Base-by-base conservation (phyloP, 1,140 invertebrate genomes). In the Drosophila pachea region DNA sequence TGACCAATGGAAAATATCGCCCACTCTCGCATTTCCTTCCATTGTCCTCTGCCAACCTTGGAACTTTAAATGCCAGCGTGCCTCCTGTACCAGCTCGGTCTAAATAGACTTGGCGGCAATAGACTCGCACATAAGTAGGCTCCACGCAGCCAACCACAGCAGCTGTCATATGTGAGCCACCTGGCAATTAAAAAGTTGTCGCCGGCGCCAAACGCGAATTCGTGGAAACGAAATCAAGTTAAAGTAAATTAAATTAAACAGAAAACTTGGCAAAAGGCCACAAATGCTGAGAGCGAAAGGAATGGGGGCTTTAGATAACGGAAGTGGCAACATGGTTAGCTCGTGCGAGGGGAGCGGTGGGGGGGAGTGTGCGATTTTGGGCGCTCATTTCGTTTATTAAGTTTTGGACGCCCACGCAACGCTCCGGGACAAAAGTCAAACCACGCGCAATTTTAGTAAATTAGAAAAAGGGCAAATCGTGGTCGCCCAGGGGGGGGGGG, bases 121-220 rank as follows among this genome's bases (percentile, higher is more conserved):
- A 38, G 33, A 6, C 35, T 11, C 7, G 7, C 48, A 53, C 29
- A 9, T 32, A 43, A 42, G 31, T 7, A 50, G 4, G 48, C 29
- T n/a, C 31, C 48, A 22, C 22, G 31, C 6, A 32, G 16, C 8
- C 11, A 55, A 31, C 29, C 53, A 47, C 36, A 22, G 33, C 31
- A 40, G 35, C 35, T 50, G 38, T 49, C 62, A 58, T 53, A 76
- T 76, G 72, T 70, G 54, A 49, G 31, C 58, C 64, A 65, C 65
- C 66, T 70, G 78, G 78, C 72, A 83, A 83, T 83, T 83, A 83
- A 83, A 83, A 83, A 83, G 78, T 83, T 83, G 61, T 83, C 61
- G 71, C 53, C 12, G 29, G 36, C 71, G 56, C 62, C 77, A 77
- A 82, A 74, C 63, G 74, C 63, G 38, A 60, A 50, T 64, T 68